These are phyloP conservation scores for Stegana nigrithorax DNA, from an alignment of 2,888 invertebrate genomes.

Conservation along the genomic window DNA sequence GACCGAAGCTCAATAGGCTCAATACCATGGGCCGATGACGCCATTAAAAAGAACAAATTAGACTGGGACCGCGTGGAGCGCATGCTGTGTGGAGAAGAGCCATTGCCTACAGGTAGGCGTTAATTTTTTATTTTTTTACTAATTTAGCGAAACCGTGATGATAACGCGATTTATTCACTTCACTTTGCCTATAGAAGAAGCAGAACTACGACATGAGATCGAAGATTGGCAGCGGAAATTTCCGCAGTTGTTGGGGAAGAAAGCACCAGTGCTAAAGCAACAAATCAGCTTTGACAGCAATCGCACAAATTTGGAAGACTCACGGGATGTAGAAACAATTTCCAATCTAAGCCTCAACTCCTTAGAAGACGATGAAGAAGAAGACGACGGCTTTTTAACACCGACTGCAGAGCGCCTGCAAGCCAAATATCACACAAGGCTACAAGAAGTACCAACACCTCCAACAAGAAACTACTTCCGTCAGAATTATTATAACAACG, in stretches of 20 bases:
- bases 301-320: constrained; percentile 23
- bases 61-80: constrained; percentile 67
- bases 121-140: too few relatives aligned
- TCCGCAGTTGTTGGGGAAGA: constrained; percentile 50
- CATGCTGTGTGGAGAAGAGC: constrained; percentile 61
- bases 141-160: too few relatives aligned
- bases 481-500: constrained; percentile 33
- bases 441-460: not conserved
- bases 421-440: constrained; percentile 10
- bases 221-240: constrained; percentile 66
- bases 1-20: constrained; percentile 68
- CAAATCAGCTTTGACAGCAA: constrained; percentile 45
- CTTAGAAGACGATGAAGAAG: constrained; percentile 45
- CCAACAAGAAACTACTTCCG: constrained; percentile 30
- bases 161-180: too few relatives aligned
- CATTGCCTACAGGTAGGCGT: too few relatives aligned
- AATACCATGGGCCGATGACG: constrained; percentile 69
- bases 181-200: constrained; percentile 51
- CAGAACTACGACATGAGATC: constrained; percentile 64
- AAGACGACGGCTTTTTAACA: constrained; percentile 47
- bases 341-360: constrained; percentile 61
- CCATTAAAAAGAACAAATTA: constrained; percentile 66
- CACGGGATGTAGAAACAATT: constrained; percentile 50
- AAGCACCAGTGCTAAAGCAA: constrained; percentile 35
- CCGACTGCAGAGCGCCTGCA: constrained; percentile 39